Base-by-base conservation (phyloP, 2,113 vertebrate genomes). In the Microtus oregoni region DNA sequence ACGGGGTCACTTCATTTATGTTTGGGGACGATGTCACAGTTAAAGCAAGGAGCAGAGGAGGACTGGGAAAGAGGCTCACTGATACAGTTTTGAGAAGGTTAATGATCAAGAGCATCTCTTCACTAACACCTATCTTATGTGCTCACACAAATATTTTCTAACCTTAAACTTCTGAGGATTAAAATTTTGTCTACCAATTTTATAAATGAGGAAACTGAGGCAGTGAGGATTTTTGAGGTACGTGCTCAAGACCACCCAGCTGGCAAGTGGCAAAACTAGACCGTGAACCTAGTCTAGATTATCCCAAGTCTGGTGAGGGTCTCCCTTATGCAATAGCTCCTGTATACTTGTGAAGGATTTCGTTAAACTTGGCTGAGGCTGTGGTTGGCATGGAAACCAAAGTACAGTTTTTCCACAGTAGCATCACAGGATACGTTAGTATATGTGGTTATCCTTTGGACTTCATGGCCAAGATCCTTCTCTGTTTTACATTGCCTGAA, bases 1-100 rank as follows among this genome's bases (percentile, higher is more conserved):
- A 52, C 0, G 11, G 91, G 98, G 98, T 97, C 97, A 97, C 88
- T 98, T 98, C 67, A 0, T 94, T 95, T 95, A 91, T 88, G 86
- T 93, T 97, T 97, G 93, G 96, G 95, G 96, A 86, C 61, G 97
- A 96, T 32, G 91, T 61, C 14, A 3, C 5, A 52, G 52, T 12
- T n/a, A 76, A 38, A 89, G 89, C 24, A 17, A 19, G 96, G 90
- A 50, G 47, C 70, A 87, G 28, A 94, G 19, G 92, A 78, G 70
- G 67, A 58, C n/a, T 94, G 88, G 77, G 94, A 86, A 94, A 90
- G 38, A 91, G 55, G 9, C 17, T 89, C n/a, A 44, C 28, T 73
- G 61, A 65, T 22, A 92, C 10, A 70, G 30, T 86, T 96, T 83
- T 47, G 52, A 75, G 38, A 89, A 96, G 87, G 94, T 58, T 73